phyloP scores from a whole-genome alignment of 2,888 invertebrate species.

The Timema podura region DNA sequence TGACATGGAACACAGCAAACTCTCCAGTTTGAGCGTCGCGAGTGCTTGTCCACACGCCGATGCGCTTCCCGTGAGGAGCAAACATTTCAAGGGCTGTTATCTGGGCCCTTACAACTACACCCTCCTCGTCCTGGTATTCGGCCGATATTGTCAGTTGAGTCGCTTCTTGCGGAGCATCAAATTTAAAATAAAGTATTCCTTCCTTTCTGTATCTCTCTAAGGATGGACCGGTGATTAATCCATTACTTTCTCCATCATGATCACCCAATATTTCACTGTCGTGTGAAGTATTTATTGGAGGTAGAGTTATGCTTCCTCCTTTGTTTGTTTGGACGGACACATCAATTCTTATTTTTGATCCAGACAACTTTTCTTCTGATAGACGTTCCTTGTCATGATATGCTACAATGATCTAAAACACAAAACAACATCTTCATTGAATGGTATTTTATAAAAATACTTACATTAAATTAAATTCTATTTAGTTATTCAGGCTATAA shows the following conservation, averaged over 20 bases:
- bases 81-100: slow-evolving; percentile 38
- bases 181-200: slow-evolving; percentile 37
- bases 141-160: slow-evolving; percentile 33
- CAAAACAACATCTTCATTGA: too few species aligned
- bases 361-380: slow-evolving; percentile 37
- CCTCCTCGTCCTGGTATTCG: slow-evolving; percentile 11
- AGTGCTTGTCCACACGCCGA: slow-evolving; percentile 49
- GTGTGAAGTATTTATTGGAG: background rate
- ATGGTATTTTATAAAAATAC: too few species aligned
- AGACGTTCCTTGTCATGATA: slow-evolving; percentile 41
- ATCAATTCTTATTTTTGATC: slow-evolving; percentile 35
- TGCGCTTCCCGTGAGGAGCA: slow-evolving; percentile 44
- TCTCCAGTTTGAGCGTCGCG: slow-evolving; percentile 45
- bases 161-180: slow-evolving; percentile 35
- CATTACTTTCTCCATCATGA: slow-evolving; percentile 3
- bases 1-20: slow-evolving; percentile 52
- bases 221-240: slow-evolving; percentile 9
- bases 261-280: background rate
- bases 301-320: slow-evolving; percentile 7
- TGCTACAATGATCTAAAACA: slow-evolving; percentile 38
- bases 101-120: slow-evolving; percentile 25
- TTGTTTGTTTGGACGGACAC: slow-evolving; percentile 33
- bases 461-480: too few species aligned
- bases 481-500: too few species aligned
- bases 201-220: slow-evolving; percentile 35